Evolutionary conservation across 2,888 invertebrate genomes (phyloP).

Genomic region (Macrostomum cliftonense): DNA sequence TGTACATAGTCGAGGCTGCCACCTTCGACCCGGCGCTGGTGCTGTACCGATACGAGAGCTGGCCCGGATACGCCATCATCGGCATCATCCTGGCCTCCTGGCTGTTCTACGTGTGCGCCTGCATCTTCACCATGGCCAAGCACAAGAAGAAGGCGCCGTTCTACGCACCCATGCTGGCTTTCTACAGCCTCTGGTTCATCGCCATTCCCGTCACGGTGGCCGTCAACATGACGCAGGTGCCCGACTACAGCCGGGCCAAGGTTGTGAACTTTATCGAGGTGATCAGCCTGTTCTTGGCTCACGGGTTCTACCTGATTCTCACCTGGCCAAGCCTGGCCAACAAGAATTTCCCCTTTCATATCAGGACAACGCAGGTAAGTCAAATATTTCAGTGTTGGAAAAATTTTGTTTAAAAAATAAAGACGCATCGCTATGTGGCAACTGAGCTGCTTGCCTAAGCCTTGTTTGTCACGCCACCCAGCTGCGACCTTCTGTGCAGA

Average conservation of each 20-base stretch:
- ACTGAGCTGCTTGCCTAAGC: no score
- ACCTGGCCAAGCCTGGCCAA: constrained; percentile 68
- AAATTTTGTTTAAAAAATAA: no score
- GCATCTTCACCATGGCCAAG: constrained; percentile 22
- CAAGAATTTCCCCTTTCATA: constrained; percentile 73
- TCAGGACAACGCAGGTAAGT: constrained; percentile 55
- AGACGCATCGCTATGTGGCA: no score
- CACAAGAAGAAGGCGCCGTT: constrained; percentile 64
- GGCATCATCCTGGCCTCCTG: constrained; percentile 6
- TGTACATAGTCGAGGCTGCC: background rate
- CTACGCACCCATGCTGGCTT: constrained; percentile 60
- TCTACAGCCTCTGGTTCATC: constrained; percentile 57
- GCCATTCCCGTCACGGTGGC: constrained; percentile 3
- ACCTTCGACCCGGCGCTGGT: constrained; percentile 71
- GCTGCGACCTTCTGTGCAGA: no score
- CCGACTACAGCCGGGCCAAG: constrained; percentile 42
- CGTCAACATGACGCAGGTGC: background rate
- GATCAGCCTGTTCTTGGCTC: constrained; percentile 48
- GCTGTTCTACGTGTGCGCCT: background rate
- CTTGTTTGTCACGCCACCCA: no score
- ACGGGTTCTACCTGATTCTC: constrained; percentile 48
- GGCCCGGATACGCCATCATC: constrained; percentile 65
- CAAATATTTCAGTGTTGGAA: no score
- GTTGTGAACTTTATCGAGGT: constrained; percentile 49
- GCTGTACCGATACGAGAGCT: constrained; percentile 69